Evolutionary conservation across 2,797 vertebrate species (phyloP).

Genomic region (Melopsittacus undulatus): DNA sequence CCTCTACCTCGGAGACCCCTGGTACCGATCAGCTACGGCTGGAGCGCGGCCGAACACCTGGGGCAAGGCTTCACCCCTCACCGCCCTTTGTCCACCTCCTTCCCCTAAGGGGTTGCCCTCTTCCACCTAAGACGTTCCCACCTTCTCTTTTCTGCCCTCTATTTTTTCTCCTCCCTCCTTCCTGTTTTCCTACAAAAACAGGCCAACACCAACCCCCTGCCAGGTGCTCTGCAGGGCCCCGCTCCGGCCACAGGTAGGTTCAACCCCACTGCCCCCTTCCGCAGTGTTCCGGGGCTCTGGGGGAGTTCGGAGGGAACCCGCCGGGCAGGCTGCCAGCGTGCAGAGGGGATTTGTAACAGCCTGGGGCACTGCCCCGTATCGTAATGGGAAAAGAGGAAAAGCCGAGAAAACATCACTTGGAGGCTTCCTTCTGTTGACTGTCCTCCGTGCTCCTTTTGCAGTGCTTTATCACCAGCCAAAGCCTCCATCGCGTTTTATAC

Average conservation of each 20-base stretch:
- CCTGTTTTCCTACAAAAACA: not conserved
- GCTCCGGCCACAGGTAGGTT: not conserved
- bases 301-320: accelerated
- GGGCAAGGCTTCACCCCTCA: not conserved
- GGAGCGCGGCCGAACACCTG: not conserved
- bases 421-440: not conserved
- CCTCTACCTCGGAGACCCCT: not conserved
- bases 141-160: not conserved
- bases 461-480: not conserved
- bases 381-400: not conserved
- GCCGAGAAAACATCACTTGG: not conserved
- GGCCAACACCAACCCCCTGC: not conserved
- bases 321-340: not conserved
- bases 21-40: not conserved
- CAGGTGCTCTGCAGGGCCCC: not conserved
- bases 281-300: not conserved
- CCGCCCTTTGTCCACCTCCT: not conserved
- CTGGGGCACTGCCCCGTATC: not conserved
- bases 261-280: accelerated
- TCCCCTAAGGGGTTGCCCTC: not conserved
- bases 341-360: not conserved
- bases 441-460: not conserved
- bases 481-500: not conserved
- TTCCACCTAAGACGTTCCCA: not conserved
- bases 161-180: accelerated